Percentiles rank a stretch among this genome's conserved stretches.
These are phyloP conservation scores for Cheilinus undulatus DNA, from an alignment of 2,113 vertebrate genomes.

Conservation along the genomic window DNA sequence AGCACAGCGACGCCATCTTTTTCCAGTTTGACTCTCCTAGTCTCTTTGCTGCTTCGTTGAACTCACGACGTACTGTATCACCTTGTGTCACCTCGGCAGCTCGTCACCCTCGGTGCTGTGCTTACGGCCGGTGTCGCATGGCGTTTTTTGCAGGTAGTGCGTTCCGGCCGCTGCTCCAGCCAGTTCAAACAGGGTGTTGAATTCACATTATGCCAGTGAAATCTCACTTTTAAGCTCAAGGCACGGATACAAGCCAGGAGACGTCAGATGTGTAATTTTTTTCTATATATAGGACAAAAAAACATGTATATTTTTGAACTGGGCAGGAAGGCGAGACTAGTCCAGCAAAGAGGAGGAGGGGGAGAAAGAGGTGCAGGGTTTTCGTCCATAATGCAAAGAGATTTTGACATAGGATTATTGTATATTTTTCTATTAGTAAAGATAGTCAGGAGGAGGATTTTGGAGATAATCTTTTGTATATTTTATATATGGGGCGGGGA, in stretches of 20 bases:
- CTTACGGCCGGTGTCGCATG: conserved; percentile 50
- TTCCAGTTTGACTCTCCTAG: conserved; percentile 39
- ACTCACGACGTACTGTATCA: conserved; percentile 52
- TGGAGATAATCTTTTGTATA: conserved; percentile 86
- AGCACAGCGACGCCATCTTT: conserved; percentile 28
- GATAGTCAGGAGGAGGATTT: conserved; percentile 75
- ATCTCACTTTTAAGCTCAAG: conserved; percentile 65
- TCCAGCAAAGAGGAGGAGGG: conserved; percentile 34
- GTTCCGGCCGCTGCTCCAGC: conserved; percentile 37
- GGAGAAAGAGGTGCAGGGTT: conserved; percentile 44
- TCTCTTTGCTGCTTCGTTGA: conserved; percentile 42
- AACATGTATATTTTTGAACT: conserved; percentile 85
- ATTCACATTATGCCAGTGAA: conserved; percentile 70
- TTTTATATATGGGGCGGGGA: conserved; percentile 81
- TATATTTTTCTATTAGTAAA: conserved; percentile 87
- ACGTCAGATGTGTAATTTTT: conserved; percentile 68
- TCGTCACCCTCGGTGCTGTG: conserved; percentile 46
- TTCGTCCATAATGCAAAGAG: conserved; percentile 70
- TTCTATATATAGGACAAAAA: conserved; percentile 76
- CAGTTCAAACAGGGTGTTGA: conserved; percentile 62
- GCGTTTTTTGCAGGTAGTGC: conserved; percentile 63
- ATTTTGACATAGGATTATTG: conserved; percentile 85
- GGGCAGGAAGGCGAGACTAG: conserved; percentile 61
- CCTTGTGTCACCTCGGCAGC: conserved; percentile 57
- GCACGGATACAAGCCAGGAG: conserved; percentile 69